Base-by-base conservation (phyloP, 1,140 invertebrate species). In the Pinna nobilis region DNA sequence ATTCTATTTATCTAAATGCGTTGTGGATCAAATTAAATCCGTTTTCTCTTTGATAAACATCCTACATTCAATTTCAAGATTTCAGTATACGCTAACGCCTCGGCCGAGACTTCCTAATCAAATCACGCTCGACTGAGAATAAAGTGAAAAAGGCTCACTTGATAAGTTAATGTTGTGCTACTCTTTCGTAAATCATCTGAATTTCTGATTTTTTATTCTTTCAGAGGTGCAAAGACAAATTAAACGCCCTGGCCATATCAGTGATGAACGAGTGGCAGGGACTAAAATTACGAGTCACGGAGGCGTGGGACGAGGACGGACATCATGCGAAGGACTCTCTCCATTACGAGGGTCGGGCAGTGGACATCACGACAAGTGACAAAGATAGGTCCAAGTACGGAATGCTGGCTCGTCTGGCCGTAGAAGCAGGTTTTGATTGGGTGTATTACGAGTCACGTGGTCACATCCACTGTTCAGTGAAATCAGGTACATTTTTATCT, bases 191-290 rank as follows among this genome's bases (percentile, higher is more conserved):
- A n/a, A n/a, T n/a, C n/a, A n/a, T n/a, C n/a, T n/a, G n/a, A n/a
- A n/a, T n/a, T n/a, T n/a, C n/a, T n/a, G n/a, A n/a, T n/a, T 57
- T 30, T 44, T 69, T 57, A 63, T 55, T 39, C 50, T 92, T 93
- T 23, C 92, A 98, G 97, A 93, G 96, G 83, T 97, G 96, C 88
- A 97, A 97, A 88, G 97, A 98, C 88, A 98, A 97, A 88, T 89
- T 98, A 70, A 97, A 98, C 88, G 96, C 94, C 7, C 88, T 99
- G 84, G 96, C 97, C 28, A 96, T 98, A 84, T 96, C 95, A 70
- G 97, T 99, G 85, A 97, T 98, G 95, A 98, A 98, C 90, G 95
- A 97, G 86, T 99, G 97, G 97, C 96, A 96, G 0, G 95, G 95
- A 25, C 93, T 98, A n/a, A 93, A 93, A 74, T 90, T 99, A 68